Base-by-base conservation (phyloP, 2,888 invertebrate species). In the Acleris sparsana region DNA sequence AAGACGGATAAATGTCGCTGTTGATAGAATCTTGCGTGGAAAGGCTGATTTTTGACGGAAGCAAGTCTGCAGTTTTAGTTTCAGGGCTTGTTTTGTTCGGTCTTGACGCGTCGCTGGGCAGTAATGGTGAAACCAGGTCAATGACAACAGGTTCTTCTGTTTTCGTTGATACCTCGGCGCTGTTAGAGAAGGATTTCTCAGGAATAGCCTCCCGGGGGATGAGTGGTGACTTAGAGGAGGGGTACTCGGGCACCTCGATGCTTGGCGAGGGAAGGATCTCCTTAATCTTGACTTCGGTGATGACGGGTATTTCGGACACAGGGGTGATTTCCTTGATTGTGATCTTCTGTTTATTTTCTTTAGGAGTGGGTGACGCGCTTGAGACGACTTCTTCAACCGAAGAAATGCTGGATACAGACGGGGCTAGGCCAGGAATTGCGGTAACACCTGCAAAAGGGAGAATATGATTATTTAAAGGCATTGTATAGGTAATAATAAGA, bases 241-340 rank as follows among this genome's bases (percentile, higher is more conserved):
- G 83, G 71, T 91, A 92, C 71, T 90, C 87, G 13, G 84, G 80
- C 11, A 85, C 85, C 66, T 92, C 90, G 62, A 85, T 83, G 62
- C 83, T 84, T 0, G 86, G 82, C 16, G 87, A 86, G 11, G 90
- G 92, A 25, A 89, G 74, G 43, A 93, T 87, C 75, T 92, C 90
- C 73, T 91, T 92, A 48, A 92, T 89, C 73, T 89, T 91, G 17
- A 92, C 88, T 48, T 89, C 89, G 18, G 89, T 89, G 62, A 88
- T 86, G 57, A 86, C 80, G 1, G 93, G 90, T 39, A 92, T 90
- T 75, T 90, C 90, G 1, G 92, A 89, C 3, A 90, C 93, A 0
- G 94, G 94, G 5, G 94, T 94, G 5, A 94, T 94, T 82, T 94
- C 94, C 72, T 94, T 94, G 39, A 94, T 94, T 0, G 94, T 94